Base-by-base conservation (phyloP, 2,888 invertebrate genomes). In the Linnaemya vulpina region DNA sequence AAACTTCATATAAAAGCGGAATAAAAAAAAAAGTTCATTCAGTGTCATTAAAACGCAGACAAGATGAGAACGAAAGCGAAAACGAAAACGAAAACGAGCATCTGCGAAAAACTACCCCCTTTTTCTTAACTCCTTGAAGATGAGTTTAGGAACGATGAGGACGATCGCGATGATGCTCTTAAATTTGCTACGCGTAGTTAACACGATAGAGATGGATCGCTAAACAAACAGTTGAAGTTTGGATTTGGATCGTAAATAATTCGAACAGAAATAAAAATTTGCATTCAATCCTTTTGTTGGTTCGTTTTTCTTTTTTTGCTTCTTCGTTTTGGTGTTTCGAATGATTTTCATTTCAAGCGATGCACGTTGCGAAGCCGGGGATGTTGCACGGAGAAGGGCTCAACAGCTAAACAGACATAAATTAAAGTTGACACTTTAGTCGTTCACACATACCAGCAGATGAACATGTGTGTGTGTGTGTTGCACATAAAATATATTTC, bases 391-490 rank as follows among this genome's bases (percentile, higher is more conserved):
- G 75, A 89, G 77, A 76, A 89, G 91, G 91, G 91, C 90, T 87
- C 89, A n/a, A 87, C 86, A 89, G 89, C 89, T 91, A 92, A 92
- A 92, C 92, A 92, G 92, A 92, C 91, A 92, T 92, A 92, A 92
- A 92, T 92, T 92, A 90, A 92, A 91, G 90, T 90, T 92, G 92
- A 92, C 92, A 92, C 90, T 90, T 91, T 88, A 87, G 85, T 88
- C 88, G 80, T 85, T 71, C 84, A 65, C 82, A 67, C 30, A 30
- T 5, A 30, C n/a, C n/a, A n/a, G n/a, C 30, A 30, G 3, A 30
- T 5, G 5, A 30, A 30, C 30, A 30, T 30, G n/a, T n/a, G n/a
- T n/a, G n/a, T n/a, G n/a, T n/a, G n/a, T n/a, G n/a, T n/a, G 30
- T 30, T 30, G 30, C 30, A 30, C 5, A 30, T 30, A 30, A 2